Evolutionary conservation across 1,140 invertebrate genomes (phyloP).

Genomic region (Theocolax elegans): DNA sequence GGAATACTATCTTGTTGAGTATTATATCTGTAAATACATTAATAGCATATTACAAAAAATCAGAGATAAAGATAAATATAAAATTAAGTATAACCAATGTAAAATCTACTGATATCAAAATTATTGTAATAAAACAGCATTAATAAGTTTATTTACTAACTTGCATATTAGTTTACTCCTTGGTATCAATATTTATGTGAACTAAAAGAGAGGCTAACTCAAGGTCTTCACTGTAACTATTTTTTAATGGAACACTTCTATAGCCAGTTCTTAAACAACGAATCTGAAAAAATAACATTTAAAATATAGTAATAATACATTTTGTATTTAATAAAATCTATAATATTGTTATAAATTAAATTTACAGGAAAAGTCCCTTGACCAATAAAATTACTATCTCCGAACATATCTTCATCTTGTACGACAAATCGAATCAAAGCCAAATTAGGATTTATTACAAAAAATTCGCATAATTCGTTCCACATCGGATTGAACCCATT

Average conservation of each 20-base stretch:
- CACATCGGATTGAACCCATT: constrained; percentile 98
- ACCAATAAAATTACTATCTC: constrained; percentile 96
- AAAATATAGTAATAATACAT: neutral
- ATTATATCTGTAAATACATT: constrained; percentile 28
- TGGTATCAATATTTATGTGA: constrained; percentile 73
- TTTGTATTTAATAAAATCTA: neutral
- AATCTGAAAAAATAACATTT: constrained; percentile 64
- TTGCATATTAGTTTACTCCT: constrained; percentile 8
- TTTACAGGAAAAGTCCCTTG: constrained; percentile 92
- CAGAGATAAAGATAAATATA: neutral
- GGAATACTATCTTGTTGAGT: constrained; percentile 1
- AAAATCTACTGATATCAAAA: too few relatives aligned
- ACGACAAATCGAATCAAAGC: constrained; percentile 93
- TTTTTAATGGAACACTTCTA: constrained; percentile 89
- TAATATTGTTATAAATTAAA: neutral
- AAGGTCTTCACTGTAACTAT: constrained; percentile 92
- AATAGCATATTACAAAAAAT: too few relatives aligned
- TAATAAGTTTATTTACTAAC: too few relatives aligned
- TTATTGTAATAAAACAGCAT: too few relatives aligned
- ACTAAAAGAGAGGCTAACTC: constrained; percentile 93
- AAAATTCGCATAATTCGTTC: constrained; percentile 89
- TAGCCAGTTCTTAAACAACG: constrained; percentile 84
- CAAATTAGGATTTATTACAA: constrained; percentile 88
- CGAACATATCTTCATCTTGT: constrained; percentile 98
- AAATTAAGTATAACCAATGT: neutral